Evolutionary conservation across 1,140 invertebrate genomes (phyloP).

Genomic region (Neodiprion lecontei): DNA sequence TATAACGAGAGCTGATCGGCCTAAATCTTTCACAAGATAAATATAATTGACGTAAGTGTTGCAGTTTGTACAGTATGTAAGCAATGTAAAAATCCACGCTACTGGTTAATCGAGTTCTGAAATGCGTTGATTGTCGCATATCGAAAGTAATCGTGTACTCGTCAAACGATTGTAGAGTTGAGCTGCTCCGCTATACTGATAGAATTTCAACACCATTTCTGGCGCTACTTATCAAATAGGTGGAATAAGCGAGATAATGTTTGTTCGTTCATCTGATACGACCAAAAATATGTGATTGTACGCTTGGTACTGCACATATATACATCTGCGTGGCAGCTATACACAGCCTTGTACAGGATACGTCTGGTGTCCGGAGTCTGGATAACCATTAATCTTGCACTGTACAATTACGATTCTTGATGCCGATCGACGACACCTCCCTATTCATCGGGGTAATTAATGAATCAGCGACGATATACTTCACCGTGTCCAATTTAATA

Average conservation of each 20-base stretch:
- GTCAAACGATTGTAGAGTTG: no score
- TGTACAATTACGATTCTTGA: not conserved
- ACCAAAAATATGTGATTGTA: not conserved
- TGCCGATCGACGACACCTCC: not conserved
- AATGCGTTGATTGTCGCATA: no score
- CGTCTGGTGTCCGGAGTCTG: not conserved
- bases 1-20: no score
- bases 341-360: not conserved
- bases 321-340: not conserved
- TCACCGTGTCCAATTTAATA: slow-evolving; percentile 55
- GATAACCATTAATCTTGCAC: slow-evolving; percentile 1
- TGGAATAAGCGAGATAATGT: not conserved
- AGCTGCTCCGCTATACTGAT: no score
- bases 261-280: not conserved
- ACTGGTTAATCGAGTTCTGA: no score
- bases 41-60: no score
- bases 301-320: not conserved
- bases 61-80: no score
- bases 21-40: no score
- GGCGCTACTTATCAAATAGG: no score
- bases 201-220: no score
- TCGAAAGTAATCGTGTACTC: no score
- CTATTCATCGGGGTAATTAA: slow-evolving; percentile 51
- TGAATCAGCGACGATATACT: slow-evolving; percentile 55
- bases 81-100: no score